Evolutionary conservation across 2,113 vertebrate genomes (phyloP).

Genomic region (Numida meleagris): DNA sequence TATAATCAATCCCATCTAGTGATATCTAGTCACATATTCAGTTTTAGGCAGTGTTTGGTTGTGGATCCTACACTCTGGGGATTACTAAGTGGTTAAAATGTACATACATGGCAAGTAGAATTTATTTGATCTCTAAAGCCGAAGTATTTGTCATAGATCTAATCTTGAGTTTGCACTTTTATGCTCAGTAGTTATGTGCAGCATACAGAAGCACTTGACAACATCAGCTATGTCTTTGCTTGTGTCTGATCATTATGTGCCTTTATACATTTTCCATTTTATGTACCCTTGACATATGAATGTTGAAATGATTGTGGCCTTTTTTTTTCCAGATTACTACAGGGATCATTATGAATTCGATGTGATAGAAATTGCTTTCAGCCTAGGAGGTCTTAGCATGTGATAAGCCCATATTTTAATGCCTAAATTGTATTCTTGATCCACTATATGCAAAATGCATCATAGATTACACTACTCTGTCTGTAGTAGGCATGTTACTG

Average conservation of each 20-base stretch:
- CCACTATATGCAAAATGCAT: neutral
- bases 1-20: neutral
- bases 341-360: neutral
- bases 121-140: neutral
- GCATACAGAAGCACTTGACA: neutral
- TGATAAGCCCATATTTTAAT: neutral
- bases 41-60: neutral
- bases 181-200: neutral
- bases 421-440: neutral
- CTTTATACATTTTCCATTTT: neutral
- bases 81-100: neutral
- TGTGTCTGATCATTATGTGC: neutral
- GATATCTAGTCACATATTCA: neutral
- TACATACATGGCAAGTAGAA: neutral
- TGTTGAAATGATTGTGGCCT: neutral
- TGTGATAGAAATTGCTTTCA: neutral
- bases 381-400: neutral
- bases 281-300: neutral
- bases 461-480: neutral
- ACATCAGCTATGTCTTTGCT: neutral
- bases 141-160: neutral
- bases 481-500: no score
- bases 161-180: neutral
- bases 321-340: neutral
- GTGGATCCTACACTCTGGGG: neutral